Evolutionary conservation across 1,140 invertebrate species (phyloP).

Genomic region (Muscidifurax raptorellus): DNA sequence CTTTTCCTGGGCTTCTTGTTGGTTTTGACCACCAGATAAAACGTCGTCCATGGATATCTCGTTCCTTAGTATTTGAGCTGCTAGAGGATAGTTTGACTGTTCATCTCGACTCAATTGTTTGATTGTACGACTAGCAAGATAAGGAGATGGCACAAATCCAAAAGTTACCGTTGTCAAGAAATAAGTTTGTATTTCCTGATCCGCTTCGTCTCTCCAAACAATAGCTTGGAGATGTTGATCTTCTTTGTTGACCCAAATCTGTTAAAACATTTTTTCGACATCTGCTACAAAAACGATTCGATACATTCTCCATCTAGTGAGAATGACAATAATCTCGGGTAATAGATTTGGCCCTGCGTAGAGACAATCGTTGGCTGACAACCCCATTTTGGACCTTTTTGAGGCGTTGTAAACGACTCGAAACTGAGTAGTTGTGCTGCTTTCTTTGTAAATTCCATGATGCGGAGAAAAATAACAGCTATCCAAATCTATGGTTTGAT

Average conservation of each 20-base stretch:
- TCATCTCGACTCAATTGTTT: not conserved
- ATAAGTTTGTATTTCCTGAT: not conserved
- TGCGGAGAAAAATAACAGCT: no score
- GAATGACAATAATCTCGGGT: not conserved
- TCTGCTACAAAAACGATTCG: no score
- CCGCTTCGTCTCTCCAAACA: not conserved
- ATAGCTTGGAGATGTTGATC: not conserved
- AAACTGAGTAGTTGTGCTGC: no score
- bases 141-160: not conserved
- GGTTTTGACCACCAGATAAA: not conserved
- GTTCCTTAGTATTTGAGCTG: no score
- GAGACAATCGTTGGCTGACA: not conserved
- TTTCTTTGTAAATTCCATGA: no score
- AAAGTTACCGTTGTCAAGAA: not conserved
- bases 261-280: no score
- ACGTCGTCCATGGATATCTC: not conserved
- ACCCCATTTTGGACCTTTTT: not conserved
- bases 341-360: not conserved
- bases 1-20: not conserved
- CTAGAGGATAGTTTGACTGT: no score
- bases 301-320: no score
- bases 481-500: no score
- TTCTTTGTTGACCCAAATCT: not conserved
- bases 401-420: not conserved
- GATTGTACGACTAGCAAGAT: not conserved